Conservation (phyloP, 2,113 vertebrate species). For the Gopherus flavomarginatus region DNA sequence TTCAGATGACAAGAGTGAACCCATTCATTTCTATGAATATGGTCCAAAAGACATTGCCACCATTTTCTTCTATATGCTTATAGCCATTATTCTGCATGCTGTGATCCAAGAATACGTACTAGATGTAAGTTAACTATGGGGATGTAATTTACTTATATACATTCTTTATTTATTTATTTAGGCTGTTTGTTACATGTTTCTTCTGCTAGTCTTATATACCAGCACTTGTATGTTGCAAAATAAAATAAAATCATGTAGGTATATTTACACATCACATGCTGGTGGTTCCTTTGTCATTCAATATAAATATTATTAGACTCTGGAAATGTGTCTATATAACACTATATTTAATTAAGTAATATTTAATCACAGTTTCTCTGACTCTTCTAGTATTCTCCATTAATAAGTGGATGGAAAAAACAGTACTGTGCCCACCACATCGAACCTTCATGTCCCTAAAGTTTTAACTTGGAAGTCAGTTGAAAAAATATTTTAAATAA, state of each 20-base stretch:
- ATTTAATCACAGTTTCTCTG: neutral
- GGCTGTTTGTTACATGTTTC: neutral
- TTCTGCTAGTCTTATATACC: neutral
- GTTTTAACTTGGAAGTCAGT: neutral
- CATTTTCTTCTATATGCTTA: slow-evolving; percentile 87
- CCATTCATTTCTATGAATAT: slow-evolving; percentile 82
- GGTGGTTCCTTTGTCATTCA: neutral
- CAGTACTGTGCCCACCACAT: neutral
- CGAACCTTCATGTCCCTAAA: neutral
- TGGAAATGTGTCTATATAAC: neutral
- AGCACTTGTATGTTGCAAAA: neutral
- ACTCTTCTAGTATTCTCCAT: neutral
- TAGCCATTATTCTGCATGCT: slow-evolving; percentile 86
- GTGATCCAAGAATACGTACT: slow-evolving; percentile 87
- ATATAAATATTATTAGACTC: neutral
- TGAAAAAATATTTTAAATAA: neutral
- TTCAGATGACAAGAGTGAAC: slow-evolving; percentile 80
- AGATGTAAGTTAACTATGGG: slow-evolving; percentile 78
- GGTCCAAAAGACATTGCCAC: slow-evolving; percentile 87
- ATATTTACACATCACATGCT: neutral
- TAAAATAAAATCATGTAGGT: neutral
- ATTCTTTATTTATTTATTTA: neutral
- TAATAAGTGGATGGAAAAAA: neutral
- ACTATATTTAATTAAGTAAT: neutral
- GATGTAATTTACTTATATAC: neutral